These are phyloP conservation scores for Euclidia mi DNA, from an alignment of 2,888 invertebrate species.

Conservation along the genomic window DNA sequence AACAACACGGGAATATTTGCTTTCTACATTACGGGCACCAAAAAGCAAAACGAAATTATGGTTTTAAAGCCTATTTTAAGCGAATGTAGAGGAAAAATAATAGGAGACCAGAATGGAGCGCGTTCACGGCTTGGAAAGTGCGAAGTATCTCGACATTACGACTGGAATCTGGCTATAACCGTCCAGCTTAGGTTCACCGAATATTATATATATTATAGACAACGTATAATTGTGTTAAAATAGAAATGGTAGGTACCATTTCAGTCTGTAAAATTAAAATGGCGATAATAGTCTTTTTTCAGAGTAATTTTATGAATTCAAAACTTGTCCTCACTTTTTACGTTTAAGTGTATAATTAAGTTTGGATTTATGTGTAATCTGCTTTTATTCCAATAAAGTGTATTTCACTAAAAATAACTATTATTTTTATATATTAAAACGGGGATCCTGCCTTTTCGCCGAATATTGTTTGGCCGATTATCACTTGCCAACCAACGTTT, in stretches of 20 bases:
- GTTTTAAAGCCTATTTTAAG: slow-evolving; percentile 36
- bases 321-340: too few relatives aligned
- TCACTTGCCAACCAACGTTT: too few relatives aligned
- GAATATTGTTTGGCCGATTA: too few relatives aligned
- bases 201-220: slow-evolving; percentile 9
- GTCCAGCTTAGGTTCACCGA: slow-evolving; percentile 39
- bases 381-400: too few relatives aligned
- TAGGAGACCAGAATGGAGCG: slow-evolving; percentile 27
- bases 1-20: slow-evolving; percentile 1
- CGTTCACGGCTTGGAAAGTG: slow-evolving; percentile 40
- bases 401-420: too few relatives aligned
- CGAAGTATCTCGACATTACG: slow-evolving; percentile 46
- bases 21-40: background rate
- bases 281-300: too few relatives aligned
- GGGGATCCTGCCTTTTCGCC: too few relatives aligned
- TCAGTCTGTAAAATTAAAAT: too few relatives aligned
- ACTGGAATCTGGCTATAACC: slow-evolving; percentile 51
- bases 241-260: background rate
- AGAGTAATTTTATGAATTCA: too few relatives aligned
- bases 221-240: background rate
- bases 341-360: too few relatives aligned
- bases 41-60: slow-evolving; percentile 22
- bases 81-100: slow-evolving; percentile 29
- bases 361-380: too few relatives aligned
- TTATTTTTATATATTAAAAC: too few relatives aligned